A percentile compares a stretch with the other conserved stretches of the same genome.
Conservation (phyloP, 2,888 invertebrate species). For the Elysia crispata region DNA sequence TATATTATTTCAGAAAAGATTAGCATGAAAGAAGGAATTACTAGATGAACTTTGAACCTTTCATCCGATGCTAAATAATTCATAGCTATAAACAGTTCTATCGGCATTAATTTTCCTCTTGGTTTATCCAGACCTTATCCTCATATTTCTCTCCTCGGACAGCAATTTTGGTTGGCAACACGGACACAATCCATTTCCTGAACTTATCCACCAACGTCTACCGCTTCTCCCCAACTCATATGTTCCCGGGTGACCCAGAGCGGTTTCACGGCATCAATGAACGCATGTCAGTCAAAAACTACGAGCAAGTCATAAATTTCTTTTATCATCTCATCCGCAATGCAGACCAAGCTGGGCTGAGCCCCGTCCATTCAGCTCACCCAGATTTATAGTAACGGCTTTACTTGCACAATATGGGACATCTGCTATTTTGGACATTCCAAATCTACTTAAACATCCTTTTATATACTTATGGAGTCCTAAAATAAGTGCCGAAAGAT, state of each 20-base stretch:
- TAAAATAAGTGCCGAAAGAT: too few relatives aligned
- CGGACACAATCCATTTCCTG: conserved; percentile 79
- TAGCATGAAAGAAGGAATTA: too few relatives aligned
- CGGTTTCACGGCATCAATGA: conserved; percentile 80
- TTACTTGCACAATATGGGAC: neutral
- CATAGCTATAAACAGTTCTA: too few relatives aligned
- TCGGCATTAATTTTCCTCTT: too few relatives aligned
- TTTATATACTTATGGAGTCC: too few relatives aligned
- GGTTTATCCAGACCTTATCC: too few relatives aligned
- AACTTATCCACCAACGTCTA: conserved; percentile 78
- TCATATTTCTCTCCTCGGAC: too few relatives aligned
- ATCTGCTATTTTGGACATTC: too few relatives aligned
- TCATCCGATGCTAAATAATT: too few relatives aligned
- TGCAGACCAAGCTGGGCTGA: conserved; percentile 70
- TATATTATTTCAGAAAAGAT: too few relatives aligned
- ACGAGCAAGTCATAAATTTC: conserved; percentile 78
- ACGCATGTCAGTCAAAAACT: conserved; percentile 78
- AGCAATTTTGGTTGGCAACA: conserved; percentile 77
- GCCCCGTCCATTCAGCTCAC: conserved; percentile 59
- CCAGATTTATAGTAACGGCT: conserved; percentile 50
- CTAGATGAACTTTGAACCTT: too few relatives aligned
- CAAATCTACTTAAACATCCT: too few relatives aligned
- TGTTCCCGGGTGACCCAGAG: conserved; percentile 71
- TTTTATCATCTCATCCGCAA: conserved; percentile 78
- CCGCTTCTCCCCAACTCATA: conserved; percentile 77